Percentiles rank a stretch among this genome's conserved stretches.
Conservation (phyloP, 2,888 invertebrate genomes). For the Brenthis hecate region DNA sequence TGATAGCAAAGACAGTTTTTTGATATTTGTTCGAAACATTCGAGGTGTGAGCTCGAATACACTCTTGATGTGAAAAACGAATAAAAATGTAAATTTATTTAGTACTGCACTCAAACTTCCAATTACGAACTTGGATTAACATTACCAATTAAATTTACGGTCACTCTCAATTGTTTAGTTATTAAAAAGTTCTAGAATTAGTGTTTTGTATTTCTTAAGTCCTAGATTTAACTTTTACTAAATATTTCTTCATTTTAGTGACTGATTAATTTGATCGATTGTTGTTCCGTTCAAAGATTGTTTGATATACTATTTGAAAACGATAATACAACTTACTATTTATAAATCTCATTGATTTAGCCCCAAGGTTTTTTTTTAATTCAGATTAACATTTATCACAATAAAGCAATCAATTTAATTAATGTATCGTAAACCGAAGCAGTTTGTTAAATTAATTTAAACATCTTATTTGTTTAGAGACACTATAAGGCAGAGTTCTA, state of each 20-base stretch:
- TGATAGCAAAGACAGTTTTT: not conserved
- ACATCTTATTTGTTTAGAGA: not conserved
- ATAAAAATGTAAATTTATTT: conserved; percentile 11
- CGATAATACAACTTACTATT: no score
- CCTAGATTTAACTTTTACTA: no score
- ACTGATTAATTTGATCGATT: no score
- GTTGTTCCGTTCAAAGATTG: no score
- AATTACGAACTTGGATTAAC: conserved; percentile 17
- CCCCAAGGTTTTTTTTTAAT: no score
- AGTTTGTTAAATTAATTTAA: no score
- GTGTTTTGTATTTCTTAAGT: not conserved
- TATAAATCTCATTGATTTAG: no score
- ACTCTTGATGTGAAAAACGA: conserved; percentile 8
- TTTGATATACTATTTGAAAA: no score
- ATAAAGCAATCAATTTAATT: no score
- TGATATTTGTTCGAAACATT: conserved; percentile 2
- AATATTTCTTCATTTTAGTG: no score
- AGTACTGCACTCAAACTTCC: conserved; percentile 6
- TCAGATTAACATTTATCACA: no score
- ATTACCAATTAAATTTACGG: conserved; percentile 12
- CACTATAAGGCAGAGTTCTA: not conserved
- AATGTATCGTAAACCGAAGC: no score
- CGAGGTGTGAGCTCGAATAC: conserved; percentile 15
- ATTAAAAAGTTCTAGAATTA: not conserved
- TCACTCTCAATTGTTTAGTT: conserved; percentile 12